Evolutionary conservation across 1,140 invertebrate species (phyloP).

Genomic region (Neodiprion virginianus): DNA sequence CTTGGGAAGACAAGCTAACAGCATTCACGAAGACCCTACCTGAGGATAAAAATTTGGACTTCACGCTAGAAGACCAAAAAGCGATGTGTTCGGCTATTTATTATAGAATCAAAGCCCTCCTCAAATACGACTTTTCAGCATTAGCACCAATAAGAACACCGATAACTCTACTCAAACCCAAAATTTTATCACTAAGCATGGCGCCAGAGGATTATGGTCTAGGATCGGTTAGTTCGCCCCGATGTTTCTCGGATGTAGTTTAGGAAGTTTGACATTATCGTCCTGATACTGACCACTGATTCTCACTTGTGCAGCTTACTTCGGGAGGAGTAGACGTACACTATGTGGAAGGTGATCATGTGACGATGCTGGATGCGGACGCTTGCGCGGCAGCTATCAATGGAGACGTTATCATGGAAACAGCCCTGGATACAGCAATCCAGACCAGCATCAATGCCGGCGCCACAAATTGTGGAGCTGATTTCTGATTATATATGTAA

Average conservation of each 20-base stretch:
- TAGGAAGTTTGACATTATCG: too few species aligned
- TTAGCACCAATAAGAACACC: constrained; percentile 61
- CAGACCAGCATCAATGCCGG: too few species aligned
- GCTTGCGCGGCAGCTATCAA: constrained; percentile 71
- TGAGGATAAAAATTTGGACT: constrained; percentile 13
- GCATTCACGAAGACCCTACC: constrained; percentile 33
- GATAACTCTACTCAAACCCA: constrained; percentile 71
- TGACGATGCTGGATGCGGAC: constrained; percentile 71
- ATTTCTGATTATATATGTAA: too few species aligned
- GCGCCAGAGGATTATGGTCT: constrained; percentile 72
- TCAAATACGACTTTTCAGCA: constrained; percentile 55
- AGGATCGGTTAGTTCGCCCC: constrained; percentile 38
- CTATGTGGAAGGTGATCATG: constrained; percentile 68
- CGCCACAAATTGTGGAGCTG: too few species aligned
- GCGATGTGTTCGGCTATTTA: constrained; percentile 61
- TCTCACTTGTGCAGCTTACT: constrained; percentile 42
- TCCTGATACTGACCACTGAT: too few species aligned
- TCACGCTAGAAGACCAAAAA: constrained; percentile 53
- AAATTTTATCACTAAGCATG: constrained; percentile 55
- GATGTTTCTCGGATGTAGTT: too few species aligned
- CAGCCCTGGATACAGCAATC: too few species aligned
- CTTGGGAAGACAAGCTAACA: constrained; percentile 55
- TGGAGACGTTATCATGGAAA: constrained; percentile 32
- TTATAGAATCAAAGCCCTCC: constrained; percentile 64
- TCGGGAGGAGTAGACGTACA: constrained; percentile 42